phyloP scores from a whole-genome alignment of 2,888 invertebrate genomes.

The Trichopoda pennipes region DNA sequence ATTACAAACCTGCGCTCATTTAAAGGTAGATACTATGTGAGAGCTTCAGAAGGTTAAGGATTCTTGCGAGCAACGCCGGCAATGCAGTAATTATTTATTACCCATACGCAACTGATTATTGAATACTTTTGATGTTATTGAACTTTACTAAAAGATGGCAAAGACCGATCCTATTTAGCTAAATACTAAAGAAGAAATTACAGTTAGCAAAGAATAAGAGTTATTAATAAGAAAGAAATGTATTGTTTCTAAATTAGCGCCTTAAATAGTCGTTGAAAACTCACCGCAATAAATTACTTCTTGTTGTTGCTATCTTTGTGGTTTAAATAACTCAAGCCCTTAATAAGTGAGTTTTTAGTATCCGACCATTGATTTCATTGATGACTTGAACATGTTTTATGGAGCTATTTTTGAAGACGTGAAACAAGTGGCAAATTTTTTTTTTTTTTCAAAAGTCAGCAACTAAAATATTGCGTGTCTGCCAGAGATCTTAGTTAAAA shows the following conservation, averaged over 20 bases:
- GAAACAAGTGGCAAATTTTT: slow-evolving; percentile 49
- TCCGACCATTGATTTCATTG: slow-evolving; percentile 45
- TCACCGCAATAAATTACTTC: background rate
- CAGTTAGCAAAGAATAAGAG: no score
- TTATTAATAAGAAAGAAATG: no score
- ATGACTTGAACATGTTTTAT: slow-evolving; percentile 25
- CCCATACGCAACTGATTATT: no score
- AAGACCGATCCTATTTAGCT: no score
- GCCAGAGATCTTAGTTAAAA: slow-evolving; percentile 24
- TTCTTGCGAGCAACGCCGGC: no score
- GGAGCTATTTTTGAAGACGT: background rate
- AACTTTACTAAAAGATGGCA: no score
- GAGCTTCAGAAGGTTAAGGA: no score
- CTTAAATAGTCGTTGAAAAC: background rate
- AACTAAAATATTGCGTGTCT: slow-evolving; percentile 46
- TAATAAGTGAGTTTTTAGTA: slow-evolving; percentile 35
- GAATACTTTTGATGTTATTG: no score
- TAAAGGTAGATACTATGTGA: no score
- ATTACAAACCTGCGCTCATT: no score
- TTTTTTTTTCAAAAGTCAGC: background rate
- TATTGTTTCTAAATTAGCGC: background rate
- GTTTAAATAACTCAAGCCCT: slow-evolving; percentile 1
- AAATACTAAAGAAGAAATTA: no score
- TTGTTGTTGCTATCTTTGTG: background rate
- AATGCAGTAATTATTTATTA: no score